Evolutionary conservation across 2,888 invertebrate genomes (phyloP).

Genomic region (Myathropa florea): DNA sequence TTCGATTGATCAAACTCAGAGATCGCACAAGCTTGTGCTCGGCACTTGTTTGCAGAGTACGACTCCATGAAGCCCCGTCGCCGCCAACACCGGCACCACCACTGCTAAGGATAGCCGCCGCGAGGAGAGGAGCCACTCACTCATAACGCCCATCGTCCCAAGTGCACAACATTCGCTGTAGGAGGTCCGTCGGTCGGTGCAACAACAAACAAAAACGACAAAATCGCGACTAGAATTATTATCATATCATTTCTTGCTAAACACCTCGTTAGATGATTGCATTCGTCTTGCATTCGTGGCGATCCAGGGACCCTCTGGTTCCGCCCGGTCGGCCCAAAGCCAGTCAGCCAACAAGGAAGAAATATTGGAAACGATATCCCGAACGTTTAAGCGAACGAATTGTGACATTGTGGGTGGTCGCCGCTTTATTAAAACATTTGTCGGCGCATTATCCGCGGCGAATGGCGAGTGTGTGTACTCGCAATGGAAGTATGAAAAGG

Average conservation of each 20-base stretch:
- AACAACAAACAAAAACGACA: slow-evolving; percentile 74
- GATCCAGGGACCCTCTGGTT: slow-evolving; percentile 6
- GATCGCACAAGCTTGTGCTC: slow-evolving; percentile 58
- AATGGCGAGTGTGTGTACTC: slow-evolving; percentile 54
- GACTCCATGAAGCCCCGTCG: neutral
- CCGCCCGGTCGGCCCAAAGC: neutral
- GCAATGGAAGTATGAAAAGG: slow-evolving; percentile 64
- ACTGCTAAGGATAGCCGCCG: neutral
- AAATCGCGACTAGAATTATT: slow-evolving; percentile 76
- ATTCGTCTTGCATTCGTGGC: slow-evolving; percentile 58
- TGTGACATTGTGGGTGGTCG: slow-evolving; percentile 72
- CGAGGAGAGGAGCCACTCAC: slow-evolving; percentile 29
- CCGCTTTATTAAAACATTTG: slow-evolving; percentile 71
- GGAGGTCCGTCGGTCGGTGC: slow-evolving; percentile 72
- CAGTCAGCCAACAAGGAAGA: slow-evolving; percentile 60
- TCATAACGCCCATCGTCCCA: slow-evolving; percentile 60
- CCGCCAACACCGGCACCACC: neutral
- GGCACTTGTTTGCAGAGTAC: slow-evolving; percentile 47
- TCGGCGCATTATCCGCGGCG: slow-evolving; percentile 68
- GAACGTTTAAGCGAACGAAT: slow-evolving; percentile 70
- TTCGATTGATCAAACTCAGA: slow-evolving; percentile 55
- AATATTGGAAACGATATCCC: slow-evolving; percentile 68
- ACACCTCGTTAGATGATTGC: slow-evolving; percentile 75
- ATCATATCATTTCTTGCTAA: slow-evolving; percentile 76
- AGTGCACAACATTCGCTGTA: slow-evolving; percentile 67